Evolutionary conservation across 2,113 vertebrate species (phyloP).

Genomic region (Acinonyx jubatus): DNA sequence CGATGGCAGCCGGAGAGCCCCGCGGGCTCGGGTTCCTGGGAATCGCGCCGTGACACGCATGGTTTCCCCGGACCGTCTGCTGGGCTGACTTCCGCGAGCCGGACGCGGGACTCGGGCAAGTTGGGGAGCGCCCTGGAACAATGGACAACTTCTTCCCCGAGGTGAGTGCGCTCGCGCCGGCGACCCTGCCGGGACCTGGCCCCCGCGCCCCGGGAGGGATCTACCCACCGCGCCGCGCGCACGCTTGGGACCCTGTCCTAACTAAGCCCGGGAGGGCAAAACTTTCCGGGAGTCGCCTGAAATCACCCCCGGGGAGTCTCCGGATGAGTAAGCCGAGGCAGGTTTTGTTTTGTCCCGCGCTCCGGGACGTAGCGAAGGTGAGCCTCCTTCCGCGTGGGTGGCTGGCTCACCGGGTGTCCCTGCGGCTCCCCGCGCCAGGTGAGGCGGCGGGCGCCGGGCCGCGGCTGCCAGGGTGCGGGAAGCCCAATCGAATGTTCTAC

Average conservation of each 20-base stretch:
- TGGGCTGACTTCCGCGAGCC: slow-evolving; percentile 68
- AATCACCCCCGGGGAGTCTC: neutral
- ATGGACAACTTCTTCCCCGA: slow-evolving; percentile 93
- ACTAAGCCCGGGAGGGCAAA: neutral
- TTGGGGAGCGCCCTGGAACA: slow-evolving; percentile 66
- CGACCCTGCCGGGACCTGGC: neutral
- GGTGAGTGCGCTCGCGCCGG: slow-evolving; percentile 84
- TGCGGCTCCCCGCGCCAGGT: neutral
- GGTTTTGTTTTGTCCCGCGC: slow-evolving; percentile 44
- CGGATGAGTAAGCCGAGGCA: slow-evolving; percentile 30
- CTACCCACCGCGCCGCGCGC: neutral
- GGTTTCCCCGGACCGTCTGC: slow-evolving; percentile 54
- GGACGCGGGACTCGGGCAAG: slow-evolving; percentile 63
- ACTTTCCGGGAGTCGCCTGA: slow-evolving; percentile 23
- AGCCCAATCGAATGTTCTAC: neutral
- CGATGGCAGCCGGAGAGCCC: slow-evolving; percentile 62
- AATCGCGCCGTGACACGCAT: slow-evolving; percentile 66
- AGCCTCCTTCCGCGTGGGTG: slow-evolving; percentile 27
- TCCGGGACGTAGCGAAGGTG: slow-evolving; percentile 44
- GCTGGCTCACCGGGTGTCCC: neutral
- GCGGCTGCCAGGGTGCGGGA: slow-evolving; percentile 26
- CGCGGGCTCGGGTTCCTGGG: neutral
- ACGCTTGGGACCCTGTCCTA: neutral
- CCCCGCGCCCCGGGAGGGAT: neutral
- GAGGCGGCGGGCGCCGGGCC: slow-evolving; percentile 5